phyloP scores from a whole-genome alignment of 2,888 invertebrate species.

The Lacanobia oleracea region DNA sequence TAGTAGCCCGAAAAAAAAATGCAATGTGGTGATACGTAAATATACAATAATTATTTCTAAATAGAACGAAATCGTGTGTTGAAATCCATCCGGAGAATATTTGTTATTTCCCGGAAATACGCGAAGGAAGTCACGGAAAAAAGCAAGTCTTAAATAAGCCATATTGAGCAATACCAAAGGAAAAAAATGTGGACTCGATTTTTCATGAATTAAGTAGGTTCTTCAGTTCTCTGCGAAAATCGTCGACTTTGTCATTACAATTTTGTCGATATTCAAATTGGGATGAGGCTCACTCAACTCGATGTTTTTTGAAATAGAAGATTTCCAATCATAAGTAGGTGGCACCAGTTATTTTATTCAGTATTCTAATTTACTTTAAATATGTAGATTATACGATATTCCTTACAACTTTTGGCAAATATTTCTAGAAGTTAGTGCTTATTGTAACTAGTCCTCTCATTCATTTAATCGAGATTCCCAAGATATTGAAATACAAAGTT shows the following conservation, averaged over 20 bases:
- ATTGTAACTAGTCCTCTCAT: background rate
- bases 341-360: constrained; percentile 6
- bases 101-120: no score
- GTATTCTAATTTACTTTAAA: constrained; percentile 16
- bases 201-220: constrained; percentile 34
- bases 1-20: no score
- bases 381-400: background rate
- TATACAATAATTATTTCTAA: background rate
- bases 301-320: constrained; percentile 34
- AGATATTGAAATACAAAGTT: constrained; percentile 4
- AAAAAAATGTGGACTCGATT: constrained; percentile 39
- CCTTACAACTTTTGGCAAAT: background rate
- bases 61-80: background rate
- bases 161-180: no score
- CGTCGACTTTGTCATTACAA: constrained; percentile 49
- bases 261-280: constrained; percentile 58
- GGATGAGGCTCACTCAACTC: constrained; percentile 24
- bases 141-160: no score
- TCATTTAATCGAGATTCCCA: constrained; percentile 8
- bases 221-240: constrained; percentile 18
- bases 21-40: no score
- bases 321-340: constrained; percentile 47
- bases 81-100: background rate
- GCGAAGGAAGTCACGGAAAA: background rate
- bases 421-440: background rate